Percentiles rank a stretch among this genome's conserved stretches.
Conservation (phyloP, 2,797 vertebrate species). For the Tragelaphus eurycerus region DNA sequence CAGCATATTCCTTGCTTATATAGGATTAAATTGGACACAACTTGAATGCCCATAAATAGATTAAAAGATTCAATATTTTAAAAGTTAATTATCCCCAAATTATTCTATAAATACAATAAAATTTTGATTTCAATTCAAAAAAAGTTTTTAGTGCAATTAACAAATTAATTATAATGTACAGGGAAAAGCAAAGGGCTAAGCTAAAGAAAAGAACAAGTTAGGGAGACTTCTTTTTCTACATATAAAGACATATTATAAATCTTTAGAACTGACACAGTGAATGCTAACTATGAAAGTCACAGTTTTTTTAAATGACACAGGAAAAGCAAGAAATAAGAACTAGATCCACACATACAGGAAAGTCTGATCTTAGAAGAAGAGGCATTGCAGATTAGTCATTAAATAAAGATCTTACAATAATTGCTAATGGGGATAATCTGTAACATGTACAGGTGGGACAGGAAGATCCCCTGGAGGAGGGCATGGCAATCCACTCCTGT, state of each 20-base stretch:
- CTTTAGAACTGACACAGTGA: background rate
- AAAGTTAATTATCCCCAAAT: background rate
- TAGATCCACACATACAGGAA: background rate
- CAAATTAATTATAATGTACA: background rate
- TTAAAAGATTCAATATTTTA: background rate
- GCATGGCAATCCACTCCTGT: background rate
- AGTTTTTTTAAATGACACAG: background rate
- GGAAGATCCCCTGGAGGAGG: background rate
- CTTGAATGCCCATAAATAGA: background rate
- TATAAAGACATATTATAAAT: background rate
- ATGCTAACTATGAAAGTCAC: background rate
- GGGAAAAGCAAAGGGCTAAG: background rate
- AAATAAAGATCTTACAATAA: background rate
- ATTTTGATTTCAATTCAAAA: background rate
- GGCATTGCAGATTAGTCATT: background rate
- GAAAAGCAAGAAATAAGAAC: background rate
- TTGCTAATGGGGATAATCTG: background rate
- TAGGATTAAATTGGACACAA: background rate
- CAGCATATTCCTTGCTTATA: background rate
- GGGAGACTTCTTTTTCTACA: background rate
- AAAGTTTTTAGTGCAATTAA: background rate
- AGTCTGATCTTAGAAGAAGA: background rate
- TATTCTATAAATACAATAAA: background rate
- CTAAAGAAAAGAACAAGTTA: background rate
- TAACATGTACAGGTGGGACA: too few species aligned